These are phyloP conservation scores for Lampris megalopsis DNA, from an alignment of 2,113 vertebrate species.

Conservation along the genomic window DNA sequence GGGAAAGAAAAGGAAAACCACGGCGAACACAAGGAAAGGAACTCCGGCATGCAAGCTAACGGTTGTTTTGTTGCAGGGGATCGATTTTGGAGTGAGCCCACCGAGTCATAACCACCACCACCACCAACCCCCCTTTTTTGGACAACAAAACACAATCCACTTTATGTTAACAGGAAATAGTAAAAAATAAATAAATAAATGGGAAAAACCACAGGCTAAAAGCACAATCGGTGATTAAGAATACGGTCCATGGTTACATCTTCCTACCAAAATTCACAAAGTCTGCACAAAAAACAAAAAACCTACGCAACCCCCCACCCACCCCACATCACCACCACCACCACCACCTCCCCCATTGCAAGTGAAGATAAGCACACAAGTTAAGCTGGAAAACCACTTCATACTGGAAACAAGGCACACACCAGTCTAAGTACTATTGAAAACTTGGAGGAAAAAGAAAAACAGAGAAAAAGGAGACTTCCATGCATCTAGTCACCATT, in stretches of 20 bases:
- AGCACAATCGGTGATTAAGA: slow-evolving; percentile 86
- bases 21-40: slow-evolving; percentile 66
- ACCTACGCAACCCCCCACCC: slow-evolving; percentile 48
- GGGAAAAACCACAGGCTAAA: slow-evolving; percentile 82
- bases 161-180: slow-evolving; percentile 75
- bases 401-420: slow-evolving; percentile 91
- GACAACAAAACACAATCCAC: slow-evolving; percentile 77
- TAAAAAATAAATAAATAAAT: slow-evolving; percentile 7
- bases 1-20: slow-evolving; percentile 62
- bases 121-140: slow-evolving; percentile 86
- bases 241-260: slow-evolving; percentile 90
- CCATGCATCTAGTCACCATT: slow-evolving; percentile 99
- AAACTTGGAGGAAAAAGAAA: slow-evolving; percentile 76
- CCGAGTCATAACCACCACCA: slow-evolving; percentile 69
- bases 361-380: slow-evolving; percentile 95
- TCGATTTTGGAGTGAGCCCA: slow-evolving; percentile 82
- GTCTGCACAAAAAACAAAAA: slow-evolving; percentile 80
- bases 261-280: slow-evolving; percentile 73
- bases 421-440: slow-evolving; percentile 77
- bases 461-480: slow-evolving; percentile 82
- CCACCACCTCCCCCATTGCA: slow-evolving; percentile 87
- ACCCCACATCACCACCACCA: slow-evolving; percentile 77
- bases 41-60: slow-evolving; percentile 90
- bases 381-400: slow-evolving; percentile 99
- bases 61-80: slow-evolving; percentile 84